These are phyloP conservation scores for Crenichthys baileyi DNA, from an alignment of 2,797 vertebrate genomes.

Conservation along the genomic window DNA sequence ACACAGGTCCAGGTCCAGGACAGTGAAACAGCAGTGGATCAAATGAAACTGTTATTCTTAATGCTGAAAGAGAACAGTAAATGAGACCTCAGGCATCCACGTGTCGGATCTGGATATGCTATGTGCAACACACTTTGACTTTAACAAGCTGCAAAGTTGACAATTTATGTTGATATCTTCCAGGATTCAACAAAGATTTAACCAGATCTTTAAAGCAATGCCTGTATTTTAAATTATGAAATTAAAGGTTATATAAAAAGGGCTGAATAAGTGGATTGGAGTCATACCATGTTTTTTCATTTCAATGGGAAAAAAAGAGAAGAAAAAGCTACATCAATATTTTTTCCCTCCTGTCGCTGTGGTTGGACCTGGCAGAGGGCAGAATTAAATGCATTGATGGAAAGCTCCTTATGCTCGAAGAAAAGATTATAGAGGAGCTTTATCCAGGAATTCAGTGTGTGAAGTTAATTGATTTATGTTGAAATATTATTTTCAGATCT, in stretches of 20 bases:
- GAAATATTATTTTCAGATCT: conserved; percentile 71
- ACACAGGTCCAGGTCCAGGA: conserved; percentile 54
- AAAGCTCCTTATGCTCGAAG: conserved; percentile 81
- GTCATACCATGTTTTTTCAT: conserved; percentile 38
- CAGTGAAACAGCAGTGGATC: conserved; percentile 42
- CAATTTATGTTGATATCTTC: conserved; percentile 25
- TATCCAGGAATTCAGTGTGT: conserved; percentile 73
- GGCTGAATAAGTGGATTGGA: conserved; percentile 39
- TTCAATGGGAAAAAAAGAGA: conserved; percentile 27
- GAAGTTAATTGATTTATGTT: conserved; percentile 82
- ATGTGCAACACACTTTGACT: conserved; percentile 14
- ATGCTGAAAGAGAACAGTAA: conserved; percentile 43
- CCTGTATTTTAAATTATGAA: conserved; percentile 42
- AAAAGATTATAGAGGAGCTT: conserved; percentile 79
- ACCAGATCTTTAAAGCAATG: conserved; percentile 27
- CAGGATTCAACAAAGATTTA: conserved; percentile 13
- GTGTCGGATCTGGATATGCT: conserved; percentile 19
- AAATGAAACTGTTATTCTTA: conserved; percentile 35
- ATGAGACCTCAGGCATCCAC: conserved; percentile 14
- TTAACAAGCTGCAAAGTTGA: conserved; percentile 12
- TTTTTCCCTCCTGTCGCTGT: conserved; percentile 51
- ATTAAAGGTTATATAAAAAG: conserved; percentile 54
- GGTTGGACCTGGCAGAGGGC: conserved; percentile 68
- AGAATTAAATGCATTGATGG: conserved; percentile 78
- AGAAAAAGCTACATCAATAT: conserved; percentile 46